phyloP scores from a whole-genome alignment of 2,797 vertebrate genomes.

The Buceros bicornis region DNA sequence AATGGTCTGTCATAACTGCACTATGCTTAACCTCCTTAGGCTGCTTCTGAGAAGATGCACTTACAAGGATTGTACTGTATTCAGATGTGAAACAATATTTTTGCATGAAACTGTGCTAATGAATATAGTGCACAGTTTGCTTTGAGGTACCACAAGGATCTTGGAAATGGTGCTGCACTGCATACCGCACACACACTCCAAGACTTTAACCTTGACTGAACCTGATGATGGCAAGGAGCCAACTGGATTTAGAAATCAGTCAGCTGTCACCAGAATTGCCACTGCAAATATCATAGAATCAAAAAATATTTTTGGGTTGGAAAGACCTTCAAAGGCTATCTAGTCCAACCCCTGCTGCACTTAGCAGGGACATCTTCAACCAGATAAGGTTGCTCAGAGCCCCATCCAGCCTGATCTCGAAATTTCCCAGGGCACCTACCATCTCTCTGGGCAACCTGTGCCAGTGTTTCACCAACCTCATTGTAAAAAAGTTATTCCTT shows the following conservation, averaged over 20 bases:
- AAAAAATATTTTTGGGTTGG: too few relatives aligned
- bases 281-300: background rate
- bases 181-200: background rate
- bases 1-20: background rate
- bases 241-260: background rate
- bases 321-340: too few relatives aligned
- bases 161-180: background rate
- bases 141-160: background rate
- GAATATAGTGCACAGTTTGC: background rate
- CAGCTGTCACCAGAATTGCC: background rate
- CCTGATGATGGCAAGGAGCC: background rate
- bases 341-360: too few relatives aligned
- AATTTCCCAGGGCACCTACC: too few relatives aligned
- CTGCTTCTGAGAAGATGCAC: background rate
- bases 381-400: too few relatives aligned
- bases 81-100: background rate
- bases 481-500: too few relatives aligned
- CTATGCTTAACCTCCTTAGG: background rate
- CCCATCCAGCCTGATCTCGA: too few relatives aligned
- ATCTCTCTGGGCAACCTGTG: too few relatives aligned
- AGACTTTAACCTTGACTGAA: background rate
- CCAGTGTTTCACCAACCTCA: too few relatives aligned
- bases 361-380: too few relatives aligned
- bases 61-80: background rate
- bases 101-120: background rate